A percentile compares a stretch with the other conserved stretches of the same genome.
Conservation (phyloP, 2,797 vertebrate genomes). For the Chaetodon trifasciatus region DNA sequence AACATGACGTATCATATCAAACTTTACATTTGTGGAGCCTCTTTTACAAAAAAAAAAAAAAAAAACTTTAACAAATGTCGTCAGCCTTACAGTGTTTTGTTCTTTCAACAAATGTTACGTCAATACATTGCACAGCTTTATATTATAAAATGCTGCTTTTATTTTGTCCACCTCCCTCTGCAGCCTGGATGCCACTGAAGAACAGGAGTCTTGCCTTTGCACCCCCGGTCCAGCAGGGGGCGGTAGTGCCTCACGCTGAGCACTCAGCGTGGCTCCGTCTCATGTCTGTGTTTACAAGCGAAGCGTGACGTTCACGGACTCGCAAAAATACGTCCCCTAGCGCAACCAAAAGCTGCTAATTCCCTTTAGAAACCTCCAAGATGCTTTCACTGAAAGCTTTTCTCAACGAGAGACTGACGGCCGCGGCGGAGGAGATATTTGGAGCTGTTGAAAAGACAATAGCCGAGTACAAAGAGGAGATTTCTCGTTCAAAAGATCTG, state of each 20-base stretch:
- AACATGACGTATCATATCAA: not conserved
- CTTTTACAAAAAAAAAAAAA: not conserved
- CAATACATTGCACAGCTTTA: not conserved
- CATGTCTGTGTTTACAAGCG: slow-evolving; percentile 81
- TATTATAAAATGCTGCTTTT: not conserved
- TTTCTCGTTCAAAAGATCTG: slow-evolving; percentile 76
- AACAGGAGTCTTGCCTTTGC: no score
- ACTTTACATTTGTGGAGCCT: not conserved
- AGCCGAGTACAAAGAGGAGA: slow-evolving; percentile 78
- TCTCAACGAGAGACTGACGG: slow-evolving; percentile 72
- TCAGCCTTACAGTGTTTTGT: not conserved
- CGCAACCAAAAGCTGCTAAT: not conserved
- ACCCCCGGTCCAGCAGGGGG: slow-evolving; percentile 65
- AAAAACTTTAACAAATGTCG: not conserved
- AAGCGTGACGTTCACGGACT: slow-evolving; percentile 77
- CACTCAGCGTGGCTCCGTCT: slow-evolving; percentile 6
- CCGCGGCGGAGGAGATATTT: slow-evolving; percentile 81
- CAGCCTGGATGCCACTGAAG: not conserved
- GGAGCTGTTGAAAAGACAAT: slow-evolving; percentile 78
- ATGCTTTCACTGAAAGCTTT: slow-evolving; percentile 75
- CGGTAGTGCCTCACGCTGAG: not conserved
- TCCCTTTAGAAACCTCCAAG: not conserved
- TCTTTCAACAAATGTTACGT: not conserved
- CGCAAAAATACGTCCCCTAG: slow-evolving; percentile 34
- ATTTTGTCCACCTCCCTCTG: not conserved